A percentile compares a stretch with the other conserved stretches of the same genome.
Evolutionary conservation across 2,888 invertebrate species (phyloP).

Genomic region (Agrochola macilenta): DNA sequence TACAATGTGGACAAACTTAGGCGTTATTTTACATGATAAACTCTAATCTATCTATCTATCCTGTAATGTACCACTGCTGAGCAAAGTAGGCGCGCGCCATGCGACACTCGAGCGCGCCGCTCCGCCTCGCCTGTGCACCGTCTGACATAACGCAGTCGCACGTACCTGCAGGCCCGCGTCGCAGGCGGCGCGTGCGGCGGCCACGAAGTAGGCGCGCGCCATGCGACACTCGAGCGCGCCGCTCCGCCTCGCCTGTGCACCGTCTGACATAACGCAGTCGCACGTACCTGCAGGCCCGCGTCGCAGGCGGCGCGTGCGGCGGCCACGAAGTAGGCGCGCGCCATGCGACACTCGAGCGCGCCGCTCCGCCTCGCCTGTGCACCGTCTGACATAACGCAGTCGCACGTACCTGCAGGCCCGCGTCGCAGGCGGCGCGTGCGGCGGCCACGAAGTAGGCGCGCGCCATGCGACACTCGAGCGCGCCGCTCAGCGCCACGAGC

Average conservation of each 20-base stretch:
- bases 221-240: slow-evolving; percentile 95
- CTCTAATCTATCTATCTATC: no score
- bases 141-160: no score
- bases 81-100: no score
- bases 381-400: no score
- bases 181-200: slow-evolving; percentile 95
- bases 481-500: slow-evolving; percentile 91
- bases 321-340: slow-evolving; percentile 95
- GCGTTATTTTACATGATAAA: no score
- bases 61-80: no score
- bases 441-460: slow-evolving; percentile 96
- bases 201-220: slow-evolving; percentile 95
- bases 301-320: slow-evolving; percentile 96
- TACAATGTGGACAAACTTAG: no score
- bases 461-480: slow-evolving; percentile 95
- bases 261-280: no score
- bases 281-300: slow-evolving; percentile 87
- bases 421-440: slow-evolving; percentile 95
- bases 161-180: slow-evolving; percentile 91
- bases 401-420: slow-evolving; percentile 84
- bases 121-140: no score
- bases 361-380: slow-evolving; percentile 95
- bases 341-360: slow-evolving; percentile 95
- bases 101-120: no score
- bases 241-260: slow-evolving; percentile 94